Conservation (phyloP, 2,797 vertebrate genomes). For the Ctenochaetus hawaiiensis region DNA sequence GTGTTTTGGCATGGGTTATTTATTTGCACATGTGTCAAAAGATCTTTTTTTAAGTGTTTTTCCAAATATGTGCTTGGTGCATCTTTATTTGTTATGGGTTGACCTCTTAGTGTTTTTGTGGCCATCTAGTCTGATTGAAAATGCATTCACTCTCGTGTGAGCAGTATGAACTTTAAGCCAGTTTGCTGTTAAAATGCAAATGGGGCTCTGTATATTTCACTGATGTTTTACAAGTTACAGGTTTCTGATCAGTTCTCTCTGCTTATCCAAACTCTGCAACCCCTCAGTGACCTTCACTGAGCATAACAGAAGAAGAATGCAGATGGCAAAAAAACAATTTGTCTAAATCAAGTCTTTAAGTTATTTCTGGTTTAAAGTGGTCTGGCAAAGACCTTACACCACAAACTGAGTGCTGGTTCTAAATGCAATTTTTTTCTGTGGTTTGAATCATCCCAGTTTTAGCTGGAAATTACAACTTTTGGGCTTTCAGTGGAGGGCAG, state of each 20-base stretch:
- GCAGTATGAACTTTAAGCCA: background rate
- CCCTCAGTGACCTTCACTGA: constrained; percentile 4
- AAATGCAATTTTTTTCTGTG: constrained; percentile 37
- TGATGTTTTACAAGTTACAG: constrained; percentile 1
- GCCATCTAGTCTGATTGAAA: background rate
- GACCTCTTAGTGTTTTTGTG: background rate
- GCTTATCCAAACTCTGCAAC: background rate
- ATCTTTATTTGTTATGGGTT: background rate
- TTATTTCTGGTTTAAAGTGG: constrained; percentile 39
- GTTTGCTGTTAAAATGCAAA: constrained; percentile 9
- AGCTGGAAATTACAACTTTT: constrained; percentile 59
- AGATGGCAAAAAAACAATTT: constrained; percentile 15
- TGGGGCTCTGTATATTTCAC: background rate
- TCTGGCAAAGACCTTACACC: constrained; percentile 27
- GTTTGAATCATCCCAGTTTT: constrained; percentile 52
- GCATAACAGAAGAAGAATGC: constrained; percentile 24
- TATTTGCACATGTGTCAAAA: background rate
- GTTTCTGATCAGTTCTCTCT: background rate
- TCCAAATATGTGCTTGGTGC: background rate
- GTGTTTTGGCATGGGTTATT: background rate
- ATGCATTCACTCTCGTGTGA: background rate
- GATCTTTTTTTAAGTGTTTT: background rate
- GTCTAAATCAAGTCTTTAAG: constrained; percentile 23
- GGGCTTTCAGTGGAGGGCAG: constrained; percentile 40
- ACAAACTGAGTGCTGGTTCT: constrained; percentile 33